Evolutionary conservation across 2,113 vertebrate species (phyloP), one percentile per base, ranked within the genome.

Genomic region (Erinaceus europaeus): DNA sequence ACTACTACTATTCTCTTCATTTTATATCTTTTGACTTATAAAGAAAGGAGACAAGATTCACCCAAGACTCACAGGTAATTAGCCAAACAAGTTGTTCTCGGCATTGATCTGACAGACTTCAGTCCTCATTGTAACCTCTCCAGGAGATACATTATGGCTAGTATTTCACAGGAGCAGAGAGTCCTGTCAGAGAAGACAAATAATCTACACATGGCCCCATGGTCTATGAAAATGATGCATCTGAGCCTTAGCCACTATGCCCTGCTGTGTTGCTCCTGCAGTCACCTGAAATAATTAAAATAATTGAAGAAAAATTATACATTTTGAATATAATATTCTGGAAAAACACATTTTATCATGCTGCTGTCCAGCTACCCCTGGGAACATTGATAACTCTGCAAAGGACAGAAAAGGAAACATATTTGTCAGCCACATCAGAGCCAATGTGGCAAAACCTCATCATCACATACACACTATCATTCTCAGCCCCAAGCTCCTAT

Each of bases 361-460:
- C 44, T 10, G 21, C 7, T 2, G 10, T 13, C 34, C 3, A 3
- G 21, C 29, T 12, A 36, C 8, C 14, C 2, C 17, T 27, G 36
- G 27, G 34, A 21, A 1, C 12, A 27, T 3, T 5, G 3, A 20
- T 27, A 32, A 25, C 12, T 23, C 9, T 20, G 20, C 4, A 9
- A 27, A 27, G 48, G 5, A 29, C 9, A 7, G 7, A 13, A 40
- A 25, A 34, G 6, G 20, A 38, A 50, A 8, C 7, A 27, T 14
- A 21, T 5, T 25, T 4, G 61, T 0, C n/a, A n/a, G 4, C 2
- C 5, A 42, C 21, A 6, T 38, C 21, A 27, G 6, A 29, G 2
- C 20, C 6, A 14, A 6, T 0, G 9, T 0, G 17, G 20, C 4
- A 21, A 2, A n/a, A n/a, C n/a, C n/a, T 17, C 17, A 5, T 21